These are phyloP conservation scores for Acrossocheilus wenchowensis DNA, from an alignment of 2,797 vertebrate genomes.

Conservation along the genomic window DNA sequence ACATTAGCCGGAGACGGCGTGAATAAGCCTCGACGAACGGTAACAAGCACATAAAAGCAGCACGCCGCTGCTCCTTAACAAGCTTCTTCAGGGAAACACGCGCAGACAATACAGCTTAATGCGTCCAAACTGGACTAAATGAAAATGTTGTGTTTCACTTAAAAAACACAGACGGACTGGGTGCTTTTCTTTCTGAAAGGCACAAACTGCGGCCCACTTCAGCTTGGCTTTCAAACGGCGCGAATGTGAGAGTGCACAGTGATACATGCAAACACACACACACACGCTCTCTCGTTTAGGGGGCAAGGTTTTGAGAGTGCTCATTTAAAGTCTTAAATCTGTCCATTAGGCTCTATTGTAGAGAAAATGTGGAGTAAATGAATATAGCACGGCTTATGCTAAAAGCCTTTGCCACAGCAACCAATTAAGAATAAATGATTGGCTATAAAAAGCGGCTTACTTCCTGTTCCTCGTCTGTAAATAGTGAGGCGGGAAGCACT, in stretches of 20 bases:
- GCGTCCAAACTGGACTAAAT: constrained; percentile 67
- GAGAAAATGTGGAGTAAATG: constrained; percentile 88
- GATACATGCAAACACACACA: constrained; percentile 58
- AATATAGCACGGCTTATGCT: constrained; percentile 89
- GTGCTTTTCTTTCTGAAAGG: constrained; percentile 72
- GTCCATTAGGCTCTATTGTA: constrained; percentile 91
- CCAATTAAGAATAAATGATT: constrained; percentile 93
- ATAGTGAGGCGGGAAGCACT: constrained; percentile 55
- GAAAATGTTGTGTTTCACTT: constrained; percentile 72
- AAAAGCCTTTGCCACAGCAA: constrained; percentile 77
- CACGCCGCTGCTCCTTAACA: constrained; percentile 25
- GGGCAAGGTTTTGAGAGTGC: constrained; percentile 80
- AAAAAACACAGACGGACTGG: constrained; percentile 69
- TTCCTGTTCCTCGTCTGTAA: constrained; percentile 57
- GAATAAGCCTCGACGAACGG: not conserved
- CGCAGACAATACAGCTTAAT: constrained; percentile 56
- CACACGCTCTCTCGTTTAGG: constrained; percentile 68
- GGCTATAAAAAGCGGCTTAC: constrained; percentile 69
- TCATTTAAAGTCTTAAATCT: constrained; percentile 88
- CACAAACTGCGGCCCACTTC: constrained; percentile 63
- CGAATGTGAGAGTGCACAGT: constrained; percentile 63
- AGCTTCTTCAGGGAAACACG: constrained; percentile 35
- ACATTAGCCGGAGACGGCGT: constrained; percentile 30
- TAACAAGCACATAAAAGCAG: constrained; percentile 32
- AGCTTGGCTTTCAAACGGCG: constrained; percentile 72